phyloP scores from a whole-genome alignment of 2,113 vertebrate genomes.

The Pontoporia blainvillei region DNA sequence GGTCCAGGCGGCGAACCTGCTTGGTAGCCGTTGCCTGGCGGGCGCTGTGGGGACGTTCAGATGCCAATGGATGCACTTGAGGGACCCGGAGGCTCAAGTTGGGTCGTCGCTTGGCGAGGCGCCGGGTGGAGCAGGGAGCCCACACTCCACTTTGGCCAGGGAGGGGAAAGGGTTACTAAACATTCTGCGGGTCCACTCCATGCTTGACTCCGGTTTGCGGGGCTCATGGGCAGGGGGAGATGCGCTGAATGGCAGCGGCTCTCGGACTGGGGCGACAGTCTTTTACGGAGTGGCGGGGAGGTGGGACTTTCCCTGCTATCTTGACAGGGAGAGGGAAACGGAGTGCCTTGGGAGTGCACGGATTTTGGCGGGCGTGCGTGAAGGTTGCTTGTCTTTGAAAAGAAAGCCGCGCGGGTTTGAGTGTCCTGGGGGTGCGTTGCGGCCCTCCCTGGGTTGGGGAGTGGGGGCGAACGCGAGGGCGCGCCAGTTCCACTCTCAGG shows the following conservation, averaged over 20 bases:
- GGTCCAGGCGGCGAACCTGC: background rate
- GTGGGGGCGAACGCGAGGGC: background rate
- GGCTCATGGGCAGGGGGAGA: background rate
- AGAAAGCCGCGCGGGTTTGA: background rate
- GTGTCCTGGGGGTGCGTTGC: background rate
- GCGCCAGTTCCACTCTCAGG: accelerated
- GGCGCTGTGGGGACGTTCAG: background rate
- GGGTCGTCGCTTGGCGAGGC: background rate
- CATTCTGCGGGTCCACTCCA: background rate
- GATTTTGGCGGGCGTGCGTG: background rate
- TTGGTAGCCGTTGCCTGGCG: background rate
- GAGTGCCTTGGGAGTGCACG: background rate
- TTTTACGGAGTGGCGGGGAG: background rate
- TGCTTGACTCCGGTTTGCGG: background rate
- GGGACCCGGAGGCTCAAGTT: background rate
- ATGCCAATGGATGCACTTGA: background rate
- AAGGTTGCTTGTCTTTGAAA: constrained; percentile 23
- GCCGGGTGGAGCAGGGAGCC: background rate
- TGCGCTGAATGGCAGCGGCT: background rate
- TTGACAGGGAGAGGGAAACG: background rate
- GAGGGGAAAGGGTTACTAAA: background rate
- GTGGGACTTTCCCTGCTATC: background rate
- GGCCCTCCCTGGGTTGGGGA: background rate
- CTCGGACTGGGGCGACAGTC: background rate
- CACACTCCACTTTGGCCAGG: background rate